Conservation (phyloP, 2,888 invertebrate genomes). For the Catotricha subobsoleta region DNA sequence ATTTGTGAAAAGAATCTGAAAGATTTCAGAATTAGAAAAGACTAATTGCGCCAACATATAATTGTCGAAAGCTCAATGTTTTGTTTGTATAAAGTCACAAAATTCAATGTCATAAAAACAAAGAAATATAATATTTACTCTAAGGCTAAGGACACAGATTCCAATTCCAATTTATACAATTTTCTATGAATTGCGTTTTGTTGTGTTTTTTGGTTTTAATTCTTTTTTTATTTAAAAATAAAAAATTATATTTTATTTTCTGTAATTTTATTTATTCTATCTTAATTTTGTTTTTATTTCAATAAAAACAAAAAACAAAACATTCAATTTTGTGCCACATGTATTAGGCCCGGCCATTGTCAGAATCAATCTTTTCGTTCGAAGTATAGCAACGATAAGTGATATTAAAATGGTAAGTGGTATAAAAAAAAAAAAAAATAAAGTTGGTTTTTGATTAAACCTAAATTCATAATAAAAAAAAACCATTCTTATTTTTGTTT, state of each 20-base stretch:
- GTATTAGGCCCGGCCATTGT: slow-evolving; percentile 95
- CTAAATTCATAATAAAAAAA: no score
- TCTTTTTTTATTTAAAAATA: neutral
- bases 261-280: neutral
- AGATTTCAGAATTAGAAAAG: no score
- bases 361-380: slow-evolving; percentile 93
- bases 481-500: no score
- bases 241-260: neutral
- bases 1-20: no score
- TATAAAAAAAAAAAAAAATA: no score
- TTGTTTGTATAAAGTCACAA: no score
- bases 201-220: neutral
- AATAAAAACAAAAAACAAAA: neutral
- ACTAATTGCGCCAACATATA: no score
- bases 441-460: no score
- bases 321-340: slow-evolving; percentile 22
- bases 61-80: no score
- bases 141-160: neutral
- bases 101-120: no score
- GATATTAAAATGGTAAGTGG: slow-evolving; percentile 98
- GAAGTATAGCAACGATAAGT: slow-evolving; percentile 96
- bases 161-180: neutral
- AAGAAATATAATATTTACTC: no score
- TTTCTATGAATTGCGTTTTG: neutral
- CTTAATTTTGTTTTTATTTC: neutral